These are phyloP conservation scores for Barnardius zonarius DNA, from an alignment of 2,113 vertebrate genomes.

Conservation along the genomic window DNA sequence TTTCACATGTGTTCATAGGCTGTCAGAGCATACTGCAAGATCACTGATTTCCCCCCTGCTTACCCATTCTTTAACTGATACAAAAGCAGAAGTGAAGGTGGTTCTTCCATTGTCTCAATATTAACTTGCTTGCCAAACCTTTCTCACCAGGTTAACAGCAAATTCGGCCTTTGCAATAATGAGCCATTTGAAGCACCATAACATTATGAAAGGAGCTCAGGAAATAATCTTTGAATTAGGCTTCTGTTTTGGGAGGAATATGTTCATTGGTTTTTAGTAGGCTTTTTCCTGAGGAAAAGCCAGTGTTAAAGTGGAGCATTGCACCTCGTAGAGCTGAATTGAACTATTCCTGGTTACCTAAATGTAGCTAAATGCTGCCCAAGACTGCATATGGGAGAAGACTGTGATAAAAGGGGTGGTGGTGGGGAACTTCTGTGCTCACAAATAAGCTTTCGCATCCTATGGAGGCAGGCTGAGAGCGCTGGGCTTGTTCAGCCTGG, in stretches of 20 bases:
- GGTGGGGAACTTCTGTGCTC: background rate
- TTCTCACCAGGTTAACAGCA: background rate
- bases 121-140: background rate
- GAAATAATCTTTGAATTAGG: background rate
- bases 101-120: background rate
- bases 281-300: background rate
- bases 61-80: background rate
- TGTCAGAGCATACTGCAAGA: background rate
- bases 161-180: background rate
- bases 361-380: background rate
- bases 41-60: background rate
- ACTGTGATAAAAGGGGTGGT: background rate
- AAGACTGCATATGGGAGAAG: too few species aligned
- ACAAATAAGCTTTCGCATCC: background rate
- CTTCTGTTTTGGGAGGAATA: background rate
- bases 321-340: background rate
- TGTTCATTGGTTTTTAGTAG: background rate
- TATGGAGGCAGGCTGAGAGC: background rate
- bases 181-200: rapidly evolving
- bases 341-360: background rate
- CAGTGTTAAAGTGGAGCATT: rapidly evolving
- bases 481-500: background rate
- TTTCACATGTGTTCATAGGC: background rate
- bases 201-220: too few species aligned
- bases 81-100: background rate